Evolutionary conservation across 53 echinoderm and acorn worm species (phyloP), one percentile per base, ranked within the genome.

Genomic region (Stichopus horrens): DNA sequence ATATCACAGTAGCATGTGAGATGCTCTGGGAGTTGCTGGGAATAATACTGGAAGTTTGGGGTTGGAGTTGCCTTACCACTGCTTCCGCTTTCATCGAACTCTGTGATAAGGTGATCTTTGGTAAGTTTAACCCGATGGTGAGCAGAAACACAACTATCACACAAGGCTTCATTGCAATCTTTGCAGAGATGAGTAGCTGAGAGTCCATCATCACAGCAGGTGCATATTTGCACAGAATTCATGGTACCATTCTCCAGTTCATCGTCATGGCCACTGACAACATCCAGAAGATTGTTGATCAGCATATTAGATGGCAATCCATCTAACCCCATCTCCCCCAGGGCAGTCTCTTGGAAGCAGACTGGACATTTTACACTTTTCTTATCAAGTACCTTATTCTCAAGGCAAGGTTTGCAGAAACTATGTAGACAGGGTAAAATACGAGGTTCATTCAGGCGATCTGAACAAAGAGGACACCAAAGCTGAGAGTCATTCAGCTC

Each of bases 201-300:
- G 63, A 94, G 99, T 23, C 96, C 96, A 73, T 99, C 99, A 77
- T 99, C 99, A 76, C 98, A 98, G 4, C 95, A 98, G 14, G 88
- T 94, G 85, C 99, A 99, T 58, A 93, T 89, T 58, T 91, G 89
- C 79, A 88, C 21, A 53, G 87, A 8, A 80, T 79, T 57, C 21
- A 89, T 14, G 4, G 76, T 78, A 5, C 93, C 94, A 79, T 93
- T 93, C 16, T 92, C 94, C 9, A 86, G 73, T 14, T 99, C 96
- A 76, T 99, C 99, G 53, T 99, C 96, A 52, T 96, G 93, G 37
- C 93, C 92, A 60, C 95, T 94, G 21, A 99, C 99, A 63, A 99
- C 99, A 90, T 96, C 99, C 86, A 99, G 73, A 73, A 99, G 93
- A 82, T 99, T 99, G 90, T 96, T 94, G 86, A 99, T 96, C 83